Percentiles rank a stretch among this genome's conserved stretches.
These are phyloP conservation scores for Potorous gilbertii DNA, from an alignment of 2,797 vertebrate species.

Conservation along the genomic window DNA sequence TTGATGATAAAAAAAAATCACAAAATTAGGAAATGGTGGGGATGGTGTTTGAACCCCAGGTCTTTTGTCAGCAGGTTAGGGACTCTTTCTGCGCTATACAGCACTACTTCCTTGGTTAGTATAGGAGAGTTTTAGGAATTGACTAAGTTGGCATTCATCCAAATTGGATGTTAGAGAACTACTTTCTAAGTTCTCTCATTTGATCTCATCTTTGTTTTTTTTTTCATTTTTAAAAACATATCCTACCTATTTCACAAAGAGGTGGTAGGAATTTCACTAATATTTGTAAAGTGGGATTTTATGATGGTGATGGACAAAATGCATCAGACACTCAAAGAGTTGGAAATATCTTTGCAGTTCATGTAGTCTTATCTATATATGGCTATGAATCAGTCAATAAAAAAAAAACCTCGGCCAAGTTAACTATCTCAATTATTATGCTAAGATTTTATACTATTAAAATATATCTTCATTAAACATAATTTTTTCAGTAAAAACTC, in stretches of 20 bases:
- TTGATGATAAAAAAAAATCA: neutral
- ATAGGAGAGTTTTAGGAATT: neutral
- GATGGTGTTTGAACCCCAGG: neutral
- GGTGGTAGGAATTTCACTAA: neutral
- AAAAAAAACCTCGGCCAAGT: neutral
- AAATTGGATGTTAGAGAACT: neutral
- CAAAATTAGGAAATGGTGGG: neutral
- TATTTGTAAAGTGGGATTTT: neutral
- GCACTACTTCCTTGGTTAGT: neutral
- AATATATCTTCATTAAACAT: neutral
- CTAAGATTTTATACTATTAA: neutral
- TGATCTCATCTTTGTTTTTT: neutral
- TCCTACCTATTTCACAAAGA: neutral
- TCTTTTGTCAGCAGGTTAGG: neutral
- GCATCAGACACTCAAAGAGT: neutral
- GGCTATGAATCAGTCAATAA: neutral
- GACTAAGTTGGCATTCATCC: neutral
- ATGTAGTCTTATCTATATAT: neutral
- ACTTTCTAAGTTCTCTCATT: neutral
- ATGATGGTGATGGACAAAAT: neutral
- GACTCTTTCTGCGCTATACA: neutral
- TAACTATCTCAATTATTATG: neutral
- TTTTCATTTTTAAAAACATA: neutral
- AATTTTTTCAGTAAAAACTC: neutral
- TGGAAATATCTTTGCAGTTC: neutral